phyloP scores from a whole-genome alignment of 2,797 vertebrate genomes.

The Salmo trutta region DNA sequence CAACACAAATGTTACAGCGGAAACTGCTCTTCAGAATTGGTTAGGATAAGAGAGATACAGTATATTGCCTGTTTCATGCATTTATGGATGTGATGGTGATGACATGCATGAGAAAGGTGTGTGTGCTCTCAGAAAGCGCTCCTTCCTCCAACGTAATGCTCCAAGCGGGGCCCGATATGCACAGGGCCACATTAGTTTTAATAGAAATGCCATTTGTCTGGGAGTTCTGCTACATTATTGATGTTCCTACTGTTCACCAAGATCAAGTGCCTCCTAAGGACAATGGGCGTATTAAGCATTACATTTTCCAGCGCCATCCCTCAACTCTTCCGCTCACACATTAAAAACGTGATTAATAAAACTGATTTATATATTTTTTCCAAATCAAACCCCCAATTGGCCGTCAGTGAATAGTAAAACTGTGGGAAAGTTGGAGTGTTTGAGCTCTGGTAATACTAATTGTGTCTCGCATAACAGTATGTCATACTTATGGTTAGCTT shows the following conservation, averaged over 20 bases:
- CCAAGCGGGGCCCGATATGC: conserved; percentile 18
- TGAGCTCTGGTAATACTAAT: background rate
- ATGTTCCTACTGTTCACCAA: conserved; percentile 54
- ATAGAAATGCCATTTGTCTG: conserved; percentile 34
- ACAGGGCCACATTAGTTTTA: conserved; percentile 7
- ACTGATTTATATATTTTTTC: conserved; percentile 32
- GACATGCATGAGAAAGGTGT: conserved; percentile 34
- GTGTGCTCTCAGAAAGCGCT: background rate
- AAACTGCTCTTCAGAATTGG: conserved; percentile 19
- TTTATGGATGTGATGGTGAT: conserved; percentile 38
- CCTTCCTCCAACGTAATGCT: background rate
- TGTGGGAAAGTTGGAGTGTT: conserved; percentile 1
- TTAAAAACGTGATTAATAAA: conserved; percentile 60
- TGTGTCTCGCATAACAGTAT: background rate
- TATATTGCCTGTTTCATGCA: conserved; percentile 20
- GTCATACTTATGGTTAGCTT: background rate
- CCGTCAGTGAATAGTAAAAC: background rate
- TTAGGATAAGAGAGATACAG: conserved; percentile 10
- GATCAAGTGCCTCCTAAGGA: conserved; percentile 52
- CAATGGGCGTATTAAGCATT: conserved; percentile 51
- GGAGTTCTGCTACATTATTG: conserved; percentile 58
- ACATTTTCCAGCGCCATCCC: conserved; percentile 35
- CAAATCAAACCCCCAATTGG: background rate
- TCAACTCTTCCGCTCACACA: conserved; percentile 26
- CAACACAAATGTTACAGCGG: background rate